Evolutionary conservation across 2,888 invertebrate species (phyloP).

Genomic region (Xestia rhomboidea): DNA sequence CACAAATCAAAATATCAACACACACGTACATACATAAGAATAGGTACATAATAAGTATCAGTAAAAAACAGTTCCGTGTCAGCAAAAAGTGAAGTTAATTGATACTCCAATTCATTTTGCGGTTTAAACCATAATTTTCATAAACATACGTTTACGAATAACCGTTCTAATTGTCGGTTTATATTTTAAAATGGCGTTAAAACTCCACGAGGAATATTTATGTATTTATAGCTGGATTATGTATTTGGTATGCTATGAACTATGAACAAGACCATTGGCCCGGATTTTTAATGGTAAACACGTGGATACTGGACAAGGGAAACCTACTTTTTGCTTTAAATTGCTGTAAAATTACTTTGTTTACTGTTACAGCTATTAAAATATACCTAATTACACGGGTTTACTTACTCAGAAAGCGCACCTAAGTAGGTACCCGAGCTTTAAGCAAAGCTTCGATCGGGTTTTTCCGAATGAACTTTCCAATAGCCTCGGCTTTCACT

Average conservation of each 20-base stretch:
- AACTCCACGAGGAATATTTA: slow-evolving; percentile 2
- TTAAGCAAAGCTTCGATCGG: slow-evolving; percentile 25
- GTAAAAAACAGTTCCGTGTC: slow-evolving; percentile 29
- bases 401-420: slow-evolving; percentile 7
- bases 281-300: background rate
- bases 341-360: background rate
- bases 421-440: background rate
- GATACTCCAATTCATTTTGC: slow-evolving; percentile 21
- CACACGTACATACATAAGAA: background rate
- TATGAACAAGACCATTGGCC: slow-evolving; percentile 5
- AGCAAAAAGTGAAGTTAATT: slow-evolving; percentile 46
- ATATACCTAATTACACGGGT: background rate
- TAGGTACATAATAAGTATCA: background rate
- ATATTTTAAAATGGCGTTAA: slow-evolving; percentile 13
- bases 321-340: background rate
- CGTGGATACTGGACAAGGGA: slow-evolving; percentile 6
- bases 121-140: slow-evolving; percentile 34
- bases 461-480: slow-evolving; percentile 33
- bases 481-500: slow-evolving; percentile 24
- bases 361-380: background rate
- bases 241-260: background rate
- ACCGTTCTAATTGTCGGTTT: slow-evolving; percentile 56
- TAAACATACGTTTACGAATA: slow-evolving; percentile 43
- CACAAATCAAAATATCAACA: background rate
- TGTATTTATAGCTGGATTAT: slow-evolving; percentile 2